A percentile compares a stretch with the other conserved stretches of the same genome.
Evolutionary conservation across 2,888 invertebrate species (phyloP).

Genomic region (Flexamia atlantica): DNA sequence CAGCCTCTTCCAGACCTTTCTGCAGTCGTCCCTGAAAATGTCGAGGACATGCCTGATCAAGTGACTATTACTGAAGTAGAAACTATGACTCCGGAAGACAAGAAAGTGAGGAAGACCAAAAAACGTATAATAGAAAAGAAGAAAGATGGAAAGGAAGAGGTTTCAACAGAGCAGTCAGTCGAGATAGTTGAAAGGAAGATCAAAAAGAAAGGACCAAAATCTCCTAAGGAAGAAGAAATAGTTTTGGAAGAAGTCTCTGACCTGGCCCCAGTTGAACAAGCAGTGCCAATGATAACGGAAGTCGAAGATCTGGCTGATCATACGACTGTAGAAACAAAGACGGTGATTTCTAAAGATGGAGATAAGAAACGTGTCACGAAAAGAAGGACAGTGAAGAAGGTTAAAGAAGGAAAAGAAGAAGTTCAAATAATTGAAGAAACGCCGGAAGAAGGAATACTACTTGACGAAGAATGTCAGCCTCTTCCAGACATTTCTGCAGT

Average conservation of each 20-base stretch:
- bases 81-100: slow-evolving; percentile 69
- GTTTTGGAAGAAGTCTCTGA: slow-evolving; percentile 51
- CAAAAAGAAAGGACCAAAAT: background rate
- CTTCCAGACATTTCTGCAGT: slow-evolving; percentile 72
- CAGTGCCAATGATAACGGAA: slow-evolving; percentile 75
- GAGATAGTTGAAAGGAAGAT: slow-evolving; percentile 39
- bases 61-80: slow-evolving; percentile 73
- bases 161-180: slow-evolving; percentile 35
- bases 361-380: slow-evolving; percentile 65
- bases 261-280: slow-evolving; percentile 71
- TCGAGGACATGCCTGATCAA: slow-evolving; percentile 71
- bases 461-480: slow-evolving; percentile 67
- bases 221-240: slow-evolving; percentile 32
- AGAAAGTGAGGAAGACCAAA: slow-evolving; percentile 49
- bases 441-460: slow-evolving; percentile 71
- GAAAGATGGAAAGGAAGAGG: slow-evolving; percentile 62
- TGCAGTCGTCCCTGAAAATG: slow-evolving; percentile 36
- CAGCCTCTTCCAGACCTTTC: slow-evolving; percentile 48
- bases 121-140: slow-evolving; percentile 66
- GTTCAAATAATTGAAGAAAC: slow-evolving; percentile 65
- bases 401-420: slow-evolving; percentile 68
- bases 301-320: slow-evolving; percentile 65
- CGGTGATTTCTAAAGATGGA: slow-evolving; percentile 51
- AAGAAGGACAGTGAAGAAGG: slow-evolving; percentile 69
- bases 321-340: slow-evolving; percentile 51